Conservation (phyloP, 2,888 invertebrate species). For the Bugula neritina region DNA sequence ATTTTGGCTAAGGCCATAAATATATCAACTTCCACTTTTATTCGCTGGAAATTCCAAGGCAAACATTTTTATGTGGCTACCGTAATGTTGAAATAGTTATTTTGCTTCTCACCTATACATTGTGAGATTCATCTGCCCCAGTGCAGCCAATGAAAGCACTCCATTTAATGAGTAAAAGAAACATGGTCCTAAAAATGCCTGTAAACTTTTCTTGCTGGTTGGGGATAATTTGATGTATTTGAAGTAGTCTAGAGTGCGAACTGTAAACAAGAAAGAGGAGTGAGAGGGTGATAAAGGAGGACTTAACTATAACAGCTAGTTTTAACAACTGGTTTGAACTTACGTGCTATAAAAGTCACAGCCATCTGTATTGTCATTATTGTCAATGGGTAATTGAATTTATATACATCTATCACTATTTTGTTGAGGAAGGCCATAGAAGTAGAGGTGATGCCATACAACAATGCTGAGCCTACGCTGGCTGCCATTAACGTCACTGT, state of each 20-base stretch:
- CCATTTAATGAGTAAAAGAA: conserved; percentile 55
- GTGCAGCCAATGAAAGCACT: conserved; percentile 55
- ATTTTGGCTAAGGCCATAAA: no score
- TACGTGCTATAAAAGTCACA: conserved; percentile 51
- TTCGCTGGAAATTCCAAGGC: no score
- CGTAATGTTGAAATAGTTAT: no score
- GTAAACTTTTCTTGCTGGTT: conserved; percentile 47
- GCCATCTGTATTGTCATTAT: conserved; percentile 56
- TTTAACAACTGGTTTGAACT: conserved; percentile 36
- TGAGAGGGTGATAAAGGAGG: no score
- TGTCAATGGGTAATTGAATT: conserved; percentile 57
- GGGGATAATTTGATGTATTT: background rate
- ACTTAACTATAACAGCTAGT: no score
- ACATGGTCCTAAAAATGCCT: conserved; percentile 54
- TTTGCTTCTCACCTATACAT: conserved; percentile 53
- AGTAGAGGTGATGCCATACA: conserved; percentile 53
- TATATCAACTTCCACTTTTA: no score
- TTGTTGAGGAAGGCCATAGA: conserved; percentile 55
- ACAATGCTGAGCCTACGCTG: conserved; percentile 31
- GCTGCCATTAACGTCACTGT: conserved; percentile 22
- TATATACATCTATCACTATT: conserved; percentile 48
- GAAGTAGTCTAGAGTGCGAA: background rate
- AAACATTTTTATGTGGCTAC: no score
- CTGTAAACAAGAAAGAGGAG: background rate
- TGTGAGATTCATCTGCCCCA: conserved; percentile 58